Evolutionary conservation across 2,113 vertebrate genomes (phyloP).

Genomic region (Bothrops jararaca): DNA sequence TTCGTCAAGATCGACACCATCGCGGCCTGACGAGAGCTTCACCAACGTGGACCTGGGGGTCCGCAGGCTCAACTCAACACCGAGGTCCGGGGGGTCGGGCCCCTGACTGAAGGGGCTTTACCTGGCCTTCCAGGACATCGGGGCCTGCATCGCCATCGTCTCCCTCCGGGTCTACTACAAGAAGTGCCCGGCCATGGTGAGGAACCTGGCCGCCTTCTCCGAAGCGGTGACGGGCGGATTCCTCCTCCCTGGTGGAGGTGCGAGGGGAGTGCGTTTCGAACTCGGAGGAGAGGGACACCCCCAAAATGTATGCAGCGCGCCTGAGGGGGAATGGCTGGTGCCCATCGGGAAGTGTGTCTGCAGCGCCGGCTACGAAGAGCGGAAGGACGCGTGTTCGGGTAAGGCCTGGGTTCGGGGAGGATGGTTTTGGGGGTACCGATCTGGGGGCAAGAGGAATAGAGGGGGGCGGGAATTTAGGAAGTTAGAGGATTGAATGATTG

Average conservation of each 20-base stretch:
- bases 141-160: conserved; percentile 92
- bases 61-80: conserved; percentile 91
- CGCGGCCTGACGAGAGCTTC: conserved; percentile 94
- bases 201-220: conserved; percentile 90
- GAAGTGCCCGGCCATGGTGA: conserved; percentile 85
- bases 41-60: conserved; percentile 91
- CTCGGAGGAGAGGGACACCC: conserved; percentile 91
- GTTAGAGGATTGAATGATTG: too few relatives aligned
- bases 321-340: conserved; percentile 96
- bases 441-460: not conserved
- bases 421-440: not conserved
- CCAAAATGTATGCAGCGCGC: conserved; percentile 99
- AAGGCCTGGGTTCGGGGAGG: conserved; percentile 55
- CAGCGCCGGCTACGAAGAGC: conserved; percentile 90
- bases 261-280: conserved; percentile 90
- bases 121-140: conserved; percentile 96
- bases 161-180: conserved; percentile 94
- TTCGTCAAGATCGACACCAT: conserved; percentile 96
- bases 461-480: too few relatives aligned
- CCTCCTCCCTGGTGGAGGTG: conserved; percentile 93
- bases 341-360: conserved; percentile 95
- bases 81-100: conserved; percentile 88
- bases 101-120: conserved; percentile 90
- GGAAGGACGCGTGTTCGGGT: conserved; percentile 87
- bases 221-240: conserved; percentile 94